Conservation (phyloP, 2,797 vertebrate species). For the Paramormyrops hopkinsi region DNA sequence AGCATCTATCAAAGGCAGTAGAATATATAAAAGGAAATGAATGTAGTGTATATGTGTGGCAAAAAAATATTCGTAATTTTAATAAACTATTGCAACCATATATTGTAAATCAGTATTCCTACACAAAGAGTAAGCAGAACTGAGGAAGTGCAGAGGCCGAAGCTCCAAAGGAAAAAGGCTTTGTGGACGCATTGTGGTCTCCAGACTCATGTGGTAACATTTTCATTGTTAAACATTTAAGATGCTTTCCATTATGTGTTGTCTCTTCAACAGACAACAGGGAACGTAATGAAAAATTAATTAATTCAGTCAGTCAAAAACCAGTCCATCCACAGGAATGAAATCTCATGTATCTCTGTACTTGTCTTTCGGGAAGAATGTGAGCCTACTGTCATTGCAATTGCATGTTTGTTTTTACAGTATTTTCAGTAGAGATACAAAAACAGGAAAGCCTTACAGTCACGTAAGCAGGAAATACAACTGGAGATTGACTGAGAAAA, state of each 20-base stretch:
- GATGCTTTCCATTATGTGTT: neutral
- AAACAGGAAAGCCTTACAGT: conserved; percentile 61
- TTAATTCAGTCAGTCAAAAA: neutral
- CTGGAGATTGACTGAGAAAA: conserved; percentile 45
- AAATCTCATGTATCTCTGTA: neutral
- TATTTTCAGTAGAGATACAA: conserved; percentile 48
- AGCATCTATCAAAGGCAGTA: neutral
- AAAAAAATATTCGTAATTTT: neutral
- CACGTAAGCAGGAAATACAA: conserved; percentile 62
- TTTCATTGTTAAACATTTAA: neutral
- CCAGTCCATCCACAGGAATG: neutral
- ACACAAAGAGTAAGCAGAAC: neutral
- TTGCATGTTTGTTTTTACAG: conserved; percentile 28
- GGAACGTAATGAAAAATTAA: neutral
- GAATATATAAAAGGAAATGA: neutral
- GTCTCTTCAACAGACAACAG: neutral
- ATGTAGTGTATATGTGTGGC: neutral
- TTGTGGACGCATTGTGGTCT: neutral
- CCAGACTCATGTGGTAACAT: neutral
- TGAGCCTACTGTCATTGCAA: neutral
- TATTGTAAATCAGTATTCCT: neutral
- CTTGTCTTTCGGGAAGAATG: neutral
- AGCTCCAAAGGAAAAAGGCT: neutral
- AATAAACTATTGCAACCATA: neutral
- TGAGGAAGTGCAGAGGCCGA: neutral